Evolutionary conservation across 2,888 invertebrate genomes (phyloP), one percentile per base, ranked within the genome.

Genomic region (Meiosimyza decipiens): DNA sequence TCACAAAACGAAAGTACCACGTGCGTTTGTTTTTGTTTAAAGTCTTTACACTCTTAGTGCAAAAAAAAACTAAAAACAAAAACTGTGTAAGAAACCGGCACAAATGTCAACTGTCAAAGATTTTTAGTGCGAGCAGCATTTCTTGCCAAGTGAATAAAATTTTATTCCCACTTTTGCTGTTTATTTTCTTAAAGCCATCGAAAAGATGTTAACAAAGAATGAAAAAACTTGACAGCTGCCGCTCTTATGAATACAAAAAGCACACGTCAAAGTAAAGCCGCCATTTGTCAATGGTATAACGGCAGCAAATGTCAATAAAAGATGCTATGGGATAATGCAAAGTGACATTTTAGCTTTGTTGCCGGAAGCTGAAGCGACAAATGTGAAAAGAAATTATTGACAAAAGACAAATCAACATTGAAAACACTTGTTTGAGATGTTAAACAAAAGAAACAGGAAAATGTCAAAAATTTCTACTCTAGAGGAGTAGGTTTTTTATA

Each of bases 281-380:
- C 22, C 67, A 57, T 67, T 67, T 67, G 57, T 67, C 67, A 67
- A 47, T 40, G 55, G 28, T 33, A 11, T 40, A 13, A 15, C 47
- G 40, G 47, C 57, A 40, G 54, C 55, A 55, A 55, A 67, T 55
- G 55, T 67, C 67, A 65, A 49, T 52, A 51, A 52, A 15, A 18
- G 47, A 67, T 49, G 47, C 22, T 50, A 64, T 18, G 28, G 7
- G 22, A 47, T 9, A 9, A 57, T 13, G 22, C n/a, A 40, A 49
- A 40, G 47, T 18, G 57, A 18, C 57, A 67, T 13, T 55, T 55
- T 67, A 13, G 16, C 55, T 16, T 40, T 18, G 13, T 18, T 57
- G 67, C 18, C 67, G 22, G 67, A 67, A 55, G 47, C 57, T 28
- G 40, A 40, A 40, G 40, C 6, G 40, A 40, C 40, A 40, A 7